A percentile compares a stretch with the other conserved stretches of the same genome.
These are phyloP conservation scores for Sitodiplosis mosellana DNA, from an alignment of 1,140 invertebrate species.

Conservation along the genomic window DNA sequence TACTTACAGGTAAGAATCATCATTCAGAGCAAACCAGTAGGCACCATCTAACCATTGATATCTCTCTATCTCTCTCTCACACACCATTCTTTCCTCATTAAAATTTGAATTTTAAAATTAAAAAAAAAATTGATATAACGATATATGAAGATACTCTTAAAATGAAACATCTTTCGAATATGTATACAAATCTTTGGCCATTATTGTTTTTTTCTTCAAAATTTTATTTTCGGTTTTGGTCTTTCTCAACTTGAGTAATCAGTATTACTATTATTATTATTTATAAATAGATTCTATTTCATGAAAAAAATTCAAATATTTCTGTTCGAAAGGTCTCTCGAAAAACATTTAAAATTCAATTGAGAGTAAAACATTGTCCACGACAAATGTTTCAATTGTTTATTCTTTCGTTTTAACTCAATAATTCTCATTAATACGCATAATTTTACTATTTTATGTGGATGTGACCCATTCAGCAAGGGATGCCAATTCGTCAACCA, in stretches of 20 bases:
- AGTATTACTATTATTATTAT: no score
- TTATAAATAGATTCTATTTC: no score
- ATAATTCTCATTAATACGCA: no score
- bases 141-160: background rate
- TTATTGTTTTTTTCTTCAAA: no score
- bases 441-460: background rate
- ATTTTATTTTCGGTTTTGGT: no score
- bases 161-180: background rate
- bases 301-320: no score
- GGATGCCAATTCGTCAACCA: slow-evolving; percentile 17
- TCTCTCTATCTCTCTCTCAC: background rate
- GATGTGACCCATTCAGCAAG: slow-evolving; percentile 10
- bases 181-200: no score
- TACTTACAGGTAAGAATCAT: slow-evolving; percentile 25
- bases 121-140: background rate
- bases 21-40: background rate
- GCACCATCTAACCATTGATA: background rate
- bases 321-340: background rate
- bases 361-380: no score
- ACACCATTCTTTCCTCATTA: background rate
- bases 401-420: background rate
- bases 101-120: background rate
- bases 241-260: no score
- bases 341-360: background rate
- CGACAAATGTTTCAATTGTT: background rate